phyloP scores from a whole-genome alignment of 2,113 vertebrate species.

The Mesitornis unicolor region DNA sequence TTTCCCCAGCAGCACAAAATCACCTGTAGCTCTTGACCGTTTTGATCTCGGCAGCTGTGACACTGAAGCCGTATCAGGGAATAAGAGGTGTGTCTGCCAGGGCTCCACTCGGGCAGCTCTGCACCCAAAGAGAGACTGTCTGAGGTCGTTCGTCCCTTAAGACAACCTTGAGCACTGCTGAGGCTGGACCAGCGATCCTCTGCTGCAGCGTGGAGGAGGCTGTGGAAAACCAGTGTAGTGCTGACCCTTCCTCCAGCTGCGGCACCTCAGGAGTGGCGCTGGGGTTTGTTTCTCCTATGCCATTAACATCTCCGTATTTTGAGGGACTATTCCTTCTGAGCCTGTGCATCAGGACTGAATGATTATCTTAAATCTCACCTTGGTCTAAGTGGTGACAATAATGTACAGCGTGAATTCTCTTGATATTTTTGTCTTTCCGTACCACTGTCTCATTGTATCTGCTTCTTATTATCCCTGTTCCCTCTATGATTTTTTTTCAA shows the following conservation, averaged over 20 bases:
- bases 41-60: neutral
- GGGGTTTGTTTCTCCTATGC: neutral
- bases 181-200: neutral
- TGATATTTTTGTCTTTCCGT: neutral
- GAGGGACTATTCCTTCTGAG: neutral
- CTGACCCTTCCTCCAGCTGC: neutral
- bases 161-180: neutral
- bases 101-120: neutral
- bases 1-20: neutral
- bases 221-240: accelerated
- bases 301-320: accelerated
- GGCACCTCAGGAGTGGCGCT: too few relatives aligned
- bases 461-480: neutral
- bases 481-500: neutral
- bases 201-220: neutral
- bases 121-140: neutral
- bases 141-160: neutral
- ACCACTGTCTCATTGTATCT: neutral
- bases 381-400: neutral
- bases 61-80: neutral
- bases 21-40: neutral
- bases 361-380: neutral
- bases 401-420: neutral
- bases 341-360: neutral
- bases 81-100: neutral